Evolutionary conservation across 2,113 vertebrate genomes (phyloP), one percentile per base, ranked within the genome.

Genomic region (Albula goreensis): DNA sequence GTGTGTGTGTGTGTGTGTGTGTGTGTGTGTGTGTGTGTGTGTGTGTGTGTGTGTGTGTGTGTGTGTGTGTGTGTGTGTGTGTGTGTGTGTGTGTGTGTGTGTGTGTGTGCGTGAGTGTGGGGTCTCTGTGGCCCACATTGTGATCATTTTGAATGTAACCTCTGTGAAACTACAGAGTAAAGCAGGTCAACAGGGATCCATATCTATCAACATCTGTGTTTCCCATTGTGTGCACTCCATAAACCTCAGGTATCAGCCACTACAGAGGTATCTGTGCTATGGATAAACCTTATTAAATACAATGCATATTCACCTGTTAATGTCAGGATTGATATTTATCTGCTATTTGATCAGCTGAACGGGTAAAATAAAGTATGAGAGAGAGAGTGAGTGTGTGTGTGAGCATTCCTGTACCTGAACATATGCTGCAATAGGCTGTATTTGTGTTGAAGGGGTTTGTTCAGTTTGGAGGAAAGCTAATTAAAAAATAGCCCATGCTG

Each of bases 81-180:
- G 51, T 41, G 53, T 85, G 53, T 66, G 78, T 41, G 48, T 80
- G 74, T 79, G 80, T 81, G 79, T 41, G 79, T 5, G 85, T 15
- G 57, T 50, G 82, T 52, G 11, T 49, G 66, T 70, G 63, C 1
- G 31, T 41, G 31, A 1, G 31, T 41, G 50, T 19, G 81, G 41
- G 31, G 60, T 66, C 17, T 19, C 52, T 70, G 49, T 74, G 31
- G 31, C 31, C 7, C 70, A 74, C 22, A n/a, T 1, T 53, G 66
- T 2, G 41, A 85, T 57, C 25, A 49, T 22, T 22, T 31, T 31
- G 22, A 74, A 25, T 74, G 31, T 5, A 0, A 31, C 22, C 70
- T 25, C 8, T 25, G n/a, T 74, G 70, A 74, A 74, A 74, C n/a
- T n/a, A 74, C 6, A 74, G 9, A 10, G 70, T n/a, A 8, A 10